Evolutionary conservation across 1,140 invertebrate genomes (phyloP).

Genomic region (Anthonomus grandis): DNA sequence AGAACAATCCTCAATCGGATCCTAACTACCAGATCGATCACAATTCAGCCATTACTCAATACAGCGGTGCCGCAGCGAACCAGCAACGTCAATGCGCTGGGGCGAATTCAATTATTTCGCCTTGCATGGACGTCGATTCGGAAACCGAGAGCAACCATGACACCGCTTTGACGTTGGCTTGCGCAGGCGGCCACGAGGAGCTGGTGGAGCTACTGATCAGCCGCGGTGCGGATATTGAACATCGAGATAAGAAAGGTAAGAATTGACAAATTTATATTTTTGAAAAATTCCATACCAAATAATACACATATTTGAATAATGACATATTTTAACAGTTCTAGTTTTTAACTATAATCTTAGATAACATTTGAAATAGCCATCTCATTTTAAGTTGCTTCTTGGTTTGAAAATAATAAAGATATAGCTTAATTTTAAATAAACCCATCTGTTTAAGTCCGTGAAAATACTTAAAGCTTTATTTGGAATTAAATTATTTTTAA

Average conservation of each 20-base stretch:
- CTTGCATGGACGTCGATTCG: conserved; percentile 86
- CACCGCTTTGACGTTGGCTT: conserved; percentile 94
- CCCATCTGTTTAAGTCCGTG: too few species aligned
- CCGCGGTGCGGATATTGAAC: conserved; percentile 92
- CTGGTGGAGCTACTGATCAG: conserved; percentile 87
- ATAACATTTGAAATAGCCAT: too few species aligned
- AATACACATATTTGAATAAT: not conserved
- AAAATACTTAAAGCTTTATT: too few species aligned
- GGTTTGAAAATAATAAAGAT: too few species aligned
- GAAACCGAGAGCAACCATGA: conserved; percentile 98
- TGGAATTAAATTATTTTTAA: too few species aligned
- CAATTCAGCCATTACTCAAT: conserved; percentile 46
- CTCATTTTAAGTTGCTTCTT: too few species aligned
- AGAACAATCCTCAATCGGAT: conserved; percentile 30
- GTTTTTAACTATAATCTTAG: too few species aligned
- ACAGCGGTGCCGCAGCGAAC: conserved; percentile 31
- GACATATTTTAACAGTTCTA: conserved; percentile 1
- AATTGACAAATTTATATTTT: not conserved
- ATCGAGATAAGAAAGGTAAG: conserved; percentile 91
- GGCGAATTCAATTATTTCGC: conserved; percentile 27
- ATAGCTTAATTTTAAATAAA: too few species aligned
- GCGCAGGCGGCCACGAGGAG: conserved; percentile 95
- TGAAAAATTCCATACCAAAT: not conserved
- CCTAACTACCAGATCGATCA: conserved; percentile 44
- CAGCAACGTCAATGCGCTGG: conserved; percentile 25